Base-by-base conservation (phyloP, 2,888 invertebrate species). In the Tiliacea aurago region DNA sequence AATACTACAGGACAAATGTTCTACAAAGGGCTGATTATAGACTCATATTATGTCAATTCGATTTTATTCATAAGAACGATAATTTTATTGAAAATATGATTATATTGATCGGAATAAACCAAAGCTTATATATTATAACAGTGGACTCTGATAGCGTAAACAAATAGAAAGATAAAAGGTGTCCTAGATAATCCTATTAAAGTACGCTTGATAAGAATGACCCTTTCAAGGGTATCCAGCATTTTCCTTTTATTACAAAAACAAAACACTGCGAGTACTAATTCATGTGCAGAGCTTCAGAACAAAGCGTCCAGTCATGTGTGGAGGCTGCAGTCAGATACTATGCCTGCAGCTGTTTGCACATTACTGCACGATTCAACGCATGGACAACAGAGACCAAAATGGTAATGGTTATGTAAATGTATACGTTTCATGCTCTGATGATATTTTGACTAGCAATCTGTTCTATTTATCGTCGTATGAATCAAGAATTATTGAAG, bases 91-190 rank as follows among this genome's bases (percentile, higher is more conserved):
- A 33, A 33, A 33, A 3, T 10, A 53, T 23, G n/a, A n/a, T n/a
- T n/a, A n/a, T n/a, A n/a, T 53, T 3, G 15, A 28, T 63, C n/a
- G 33, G 43, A 45, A 75, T 33, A 68, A 77, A 41, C 37, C 68
- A 51, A 49, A 76, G 51, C 69, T 55, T 58, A n/a, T 18, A 18
- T 37, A 43, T 33, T 28, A 33, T 13, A 43, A 70, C 41, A 47
- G 53, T 61, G 33, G 33, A 47, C 53, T 9, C 45, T 43, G 75
- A 78, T 77, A 59, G 20, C 33, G 4, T 5, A 45, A 73, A 20
- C 45, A 37, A 73, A 73, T 61, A 23, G 33, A 61, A n/a, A 71
- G 73, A 73, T 73, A 73, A 73, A 71, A 72, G n/a, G n/a, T n/a
- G n/a, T n/a, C n/a, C n/a, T n/a, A n/a, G n/a, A n/a, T n/a, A n/a